Evolutionary conservation across 2,888 invertebrate species (phyloP), one percentile per base, ranked within the genome.

Genomic region (Oithona nana): DNA sequence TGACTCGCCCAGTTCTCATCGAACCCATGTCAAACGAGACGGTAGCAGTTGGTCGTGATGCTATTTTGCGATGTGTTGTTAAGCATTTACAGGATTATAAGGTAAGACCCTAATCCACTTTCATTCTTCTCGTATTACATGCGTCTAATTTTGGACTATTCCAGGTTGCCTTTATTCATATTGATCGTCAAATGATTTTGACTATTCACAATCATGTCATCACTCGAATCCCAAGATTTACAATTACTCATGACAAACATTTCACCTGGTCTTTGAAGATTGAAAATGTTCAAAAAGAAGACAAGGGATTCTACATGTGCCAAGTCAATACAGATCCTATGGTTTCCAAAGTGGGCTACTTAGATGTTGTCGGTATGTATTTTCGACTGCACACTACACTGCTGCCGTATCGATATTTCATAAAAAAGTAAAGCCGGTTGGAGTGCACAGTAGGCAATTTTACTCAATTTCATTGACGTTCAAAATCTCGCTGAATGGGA

Each of bases 151-250:
- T 50, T 28, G 1, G 26, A 64, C 65, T 64, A 56, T 71, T 71
- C 28, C 75, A 92, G 90, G 89, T 92, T 69, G 90, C 90, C 65
- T 92, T 90, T 90, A 86, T 90, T 69, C 90, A 90, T 76, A 88
- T 92, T 71, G 89, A 89, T 74, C 81, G 89, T 60, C 88, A 90
- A 77, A 89, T 90, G 88, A 85, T 92, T 70, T 77, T 92, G 67
- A 89, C 90, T 50, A 87, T 92, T 71, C 90, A 92, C 75, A 83
- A 86, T 28, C 88, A 89, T 75, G 88, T 92, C 68, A 89, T 92
- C 70, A 86, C 88, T 11, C 80, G 88, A 64, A 83, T 92, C 73
- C 85, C 88, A 11, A 79, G 90, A 66, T 67, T 65, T 61, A 55
- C 63, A 16, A 87, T 92, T 64, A 85, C 87, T 3, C 86, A 88